Conservation (phyloP, 1,140 invertebrate species). For the Drosophila arawakana region DNA sequence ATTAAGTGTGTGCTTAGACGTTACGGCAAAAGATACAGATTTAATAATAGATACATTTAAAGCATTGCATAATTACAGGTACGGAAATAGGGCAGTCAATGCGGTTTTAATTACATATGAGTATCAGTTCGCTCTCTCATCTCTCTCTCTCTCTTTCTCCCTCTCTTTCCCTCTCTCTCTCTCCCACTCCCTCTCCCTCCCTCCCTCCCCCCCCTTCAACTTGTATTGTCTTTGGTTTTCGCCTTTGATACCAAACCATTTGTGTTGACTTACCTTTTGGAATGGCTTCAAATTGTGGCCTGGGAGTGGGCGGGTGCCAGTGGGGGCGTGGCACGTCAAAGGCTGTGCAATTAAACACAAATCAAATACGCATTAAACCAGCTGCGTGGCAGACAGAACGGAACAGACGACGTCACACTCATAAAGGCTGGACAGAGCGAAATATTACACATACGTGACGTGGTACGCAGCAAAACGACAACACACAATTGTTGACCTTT, state of each 20-base stretch:
- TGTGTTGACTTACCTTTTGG: background rate
- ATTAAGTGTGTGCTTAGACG: too few relatives aligned
- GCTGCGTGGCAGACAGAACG: slow-evolving; percentile 2
- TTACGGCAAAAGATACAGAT: background rate
- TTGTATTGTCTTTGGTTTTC: slow-evolving; percentile 30
- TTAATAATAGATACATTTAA: background rate
- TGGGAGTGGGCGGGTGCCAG: background rate
- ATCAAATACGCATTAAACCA: slow-evolving; percentile 54
- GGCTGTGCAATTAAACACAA: slow-evolving; percentile 50
- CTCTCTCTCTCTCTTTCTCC: background rate
- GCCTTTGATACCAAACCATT: slow-evolving; percentile 39
- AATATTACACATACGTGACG: slow-evolving; percentile 74
- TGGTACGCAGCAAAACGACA: slow-evolving; percentile 35
- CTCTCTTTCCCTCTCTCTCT: background rate
- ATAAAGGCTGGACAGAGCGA: slow-evolving; percentile 2
- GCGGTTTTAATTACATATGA: slow-evolving; percentile 6
- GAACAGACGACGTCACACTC: background rate
- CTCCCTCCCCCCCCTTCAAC: background rate
- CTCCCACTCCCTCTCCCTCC: background rate
- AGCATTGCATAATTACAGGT: slow-evolving; percentile 6
- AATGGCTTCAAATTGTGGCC: background rate
- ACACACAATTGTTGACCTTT: slow-evolving; percentile 18
- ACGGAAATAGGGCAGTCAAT: slow-evolving; percentile 3
- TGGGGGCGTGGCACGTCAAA: slow-evolving; percentile 2
- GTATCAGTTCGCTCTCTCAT: background rate